phyloP scores from a whole-genome alignment of 2,888 invertebrate genomes.

The Plutella xylostella region DNA sequence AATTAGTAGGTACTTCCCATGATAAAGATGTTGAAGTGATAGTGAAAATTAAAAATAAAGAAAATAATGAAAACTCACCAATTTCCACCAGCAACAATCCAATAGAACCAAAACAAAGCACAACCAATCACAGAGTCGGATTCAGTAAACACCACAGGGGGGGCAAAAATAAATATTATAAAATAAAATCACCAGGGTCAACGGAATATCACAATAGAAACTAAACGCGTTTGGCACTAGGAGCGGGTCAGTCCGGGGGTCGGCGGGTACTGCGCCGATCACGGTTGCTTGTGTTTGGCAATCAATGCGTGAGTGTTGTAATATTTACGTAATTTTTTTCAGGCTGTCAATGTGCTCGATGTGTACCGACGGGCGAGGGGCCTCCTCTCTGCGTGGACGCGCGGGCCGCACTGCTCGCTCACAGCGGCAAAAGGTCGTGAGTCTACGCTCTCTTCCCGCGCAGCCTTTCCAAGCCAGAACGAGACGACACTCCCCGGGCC shows the following conservation, averaged over 20 bases:
- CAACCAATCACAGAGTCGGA: conserved; percentile 49
- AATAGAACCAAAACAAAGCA: conserved; percentile 47
- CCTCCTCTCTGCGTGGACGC: conserved; percentile 51
- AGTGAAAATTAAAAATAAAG: neutral
- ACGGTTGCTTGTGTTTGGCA: conserved; percentile 48
- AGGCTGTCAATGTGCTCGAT: conserved; percentile 48
- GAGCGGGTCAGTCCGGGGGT: neutral
- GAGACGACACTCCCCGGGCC: conserved; percentile 35
- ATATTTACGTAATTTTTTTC: conserved; percentile 67
- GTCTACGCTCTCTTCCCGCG: conserved; percentile 70
- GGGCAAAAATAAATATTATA: conserved; percentile 49
- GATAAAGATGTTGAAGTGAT: no score
- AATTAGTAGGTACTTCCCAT: no score
- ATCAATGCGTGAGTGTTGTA: conserved; percentile 61
- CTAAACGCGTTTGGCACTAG: conserved; percentile 28
- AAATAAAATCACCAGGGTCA: conserved; percentile 59
- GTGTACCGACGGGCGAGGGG: conserved; percentile 22
- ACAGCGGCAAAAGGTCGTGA: conserved; percentile 68
- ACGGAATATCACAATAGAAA: conserved; percentile 50
- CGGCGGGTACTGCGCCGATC: conserved; percentile 22
- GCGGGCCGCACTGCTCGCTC: conserved; percentile 66
- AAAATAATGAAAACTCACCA: neutral
- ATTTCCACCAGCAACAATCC: conserved; percentile 47
- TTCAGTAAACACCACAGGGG: conserved; percentile 43
- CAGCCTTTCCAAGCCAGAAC: conserved; percentile 61